Conservation (phyloP, 2,797 vertebrate genomes). For the Galaxias olidus region DNA sequence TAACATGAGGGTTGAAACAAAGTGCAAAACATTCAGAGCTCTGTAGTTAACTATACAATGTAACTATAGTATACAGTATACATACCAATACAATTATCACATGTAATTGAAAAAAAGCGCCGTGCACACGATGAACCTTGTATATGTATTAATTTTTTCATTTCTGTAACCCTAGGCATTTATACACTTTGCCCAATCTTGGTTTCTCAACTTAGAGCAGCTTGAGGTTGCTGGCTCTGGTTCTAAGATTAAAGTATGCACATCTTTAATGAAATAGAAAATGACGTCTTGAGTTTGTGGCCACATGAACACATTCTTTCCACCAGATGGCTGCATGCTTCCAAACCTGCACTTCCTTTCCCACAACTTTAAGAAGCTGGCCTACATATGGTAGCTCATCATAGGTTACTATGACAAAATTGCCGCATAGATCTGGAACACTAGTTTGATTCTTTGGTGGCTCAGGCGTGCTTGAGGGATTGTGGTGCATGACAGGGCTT, state of each 20-base stretch:
- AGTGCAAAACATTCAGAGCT: too few species aligned
- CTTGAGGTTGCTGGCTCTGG: slow-evolving; percentile 10
- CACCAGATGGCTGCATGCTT: slow-evolving; percentile 13
- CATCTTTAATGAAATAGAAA: slow-evolving; percentile 21
- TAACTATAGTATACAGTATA: too few species aligned
- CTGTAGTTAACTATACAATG: too few species aligned
- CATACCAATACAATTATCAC: too few species aligned
- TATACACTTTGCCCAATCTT: too few species aligned
- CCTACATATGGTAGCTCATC: slow-evolving; percentile 21
- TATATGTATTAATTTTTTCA: too few species aligned
- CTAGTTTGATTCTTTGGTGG: not conserved
- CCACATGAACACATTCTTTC: slow-evolving; percentile 9
- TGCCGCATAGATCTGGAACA: slow-evolving; percentile 6
- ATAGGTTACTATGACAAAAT: slow-evolving; percentile 27
- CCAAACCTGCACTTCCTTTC: slow-evolving; percentile 13
- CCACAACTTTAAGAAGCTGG: slow-evolving; percentile 14
- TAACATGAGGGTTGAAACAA: too few species aligned
- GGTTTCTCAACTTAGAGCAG: slow-evolving; percentile 4
- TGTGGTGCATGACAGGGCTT: too few species aligned
- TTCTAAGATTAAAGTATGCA: slow-evolving; percentile 5
- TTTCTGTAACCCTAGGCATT: not conserved
- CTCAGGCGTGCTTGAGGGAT: slow-evolving; percentile 17
- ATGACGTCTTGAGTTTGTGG: slow-evolving; percentile 15
- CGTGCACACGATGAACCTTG: too few species aligned
- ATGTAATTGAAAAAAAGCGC: too few species aligned